Conservation (phyloP, 2,888 invertebrate genomes). For the Habrosyne pyritoides region DNA sequence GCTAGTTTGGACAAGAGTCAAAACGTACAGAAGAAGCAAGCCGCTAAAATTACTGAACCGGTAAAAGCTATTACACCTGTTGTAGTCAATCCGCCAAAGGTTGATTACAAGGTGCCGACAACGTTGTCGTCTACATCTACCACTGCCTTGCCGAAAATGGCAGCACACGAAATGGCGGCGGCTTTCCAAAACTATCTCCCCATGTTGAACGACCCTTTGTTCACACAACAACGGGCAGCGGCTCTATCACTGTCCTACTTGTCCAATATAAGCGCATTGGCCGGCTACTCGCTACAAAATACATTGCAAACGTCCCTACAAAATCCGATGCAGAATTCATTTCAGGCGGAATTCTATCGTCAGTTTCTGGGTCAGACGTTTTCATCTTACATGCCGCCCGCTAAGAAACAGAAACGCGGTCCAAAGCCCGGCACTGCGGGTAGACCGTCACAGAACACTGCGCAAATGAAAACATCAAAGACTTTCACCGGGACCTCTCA, state of each 20-base stretch:
- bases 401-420: slow-evolving; percentile 70
- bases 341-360: slow-evolving; percentile 74
- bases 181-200: slow-evolving; percentile 72
- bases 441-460: slow-evolving; percentile 26
- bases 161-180: slow-evolving; percentile 64
- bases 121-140: slow-evolving; percentile 25
- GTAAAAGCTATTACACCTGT: slow-evolving; percentile 37
- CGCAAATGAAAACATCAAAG: slow-evolving; percentile 46
- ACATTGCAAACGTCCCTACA: slow-evolving; percentile 60
- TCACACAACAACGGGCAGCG: slow-evolving; percentile 69
- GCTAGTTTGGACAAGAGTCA: slow-evolving; percentile 66
- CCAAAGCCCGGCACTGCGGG: slow-evolving; percentile 47
- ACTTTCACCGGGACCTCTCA: slow-evolving; percentile 38
- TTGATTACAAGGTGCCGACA: slow-evolving; percentile 44
- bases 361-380: slow-evolving; percentile 65
- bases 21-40: slow-evolving; percentile 66
- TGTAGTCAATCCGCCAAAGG: slow-evolving; percentile 36
- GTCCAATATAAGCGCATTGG: slow-evolving; percentile 64
- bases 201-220: slow-evolving; percentile 62
- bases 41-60: slow-evolving; percentile 49
- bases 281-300: slow-evolving; percentile 62
- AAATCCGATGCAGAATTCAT: slow-evolving; percentile 59
- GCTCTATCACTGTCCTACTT: slow-evolving; percentile 66
- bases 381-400: slow-evolving; percentile 60
- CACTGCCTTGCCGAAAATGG: slow-evolving; percentile 58